Conservation (phyloP, 2,888 invertebrate genomes). For the Meteorus colon region DNA sequence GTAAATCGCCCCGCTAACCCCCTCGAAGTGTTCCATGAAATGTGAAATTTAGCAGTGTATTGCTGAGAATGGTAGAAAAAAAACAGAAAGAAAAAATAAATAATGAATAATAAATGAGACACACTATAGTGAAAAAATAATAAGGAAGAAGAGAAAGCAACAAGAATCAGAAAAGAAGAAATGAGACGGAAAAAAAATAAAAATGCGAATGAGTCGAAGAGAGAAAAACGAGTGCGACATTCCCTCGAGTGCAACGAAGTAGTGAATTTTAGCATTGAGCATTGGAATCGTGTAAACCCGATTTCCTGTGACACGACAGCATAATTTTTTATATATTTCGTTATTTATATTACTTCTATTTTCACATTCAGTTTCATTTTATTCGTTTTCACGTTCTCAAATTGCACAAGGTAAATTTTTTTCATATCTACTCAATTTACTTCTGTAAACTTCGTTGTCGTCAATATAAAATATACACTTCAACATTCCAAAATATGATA, state of each 20-base stretch:
- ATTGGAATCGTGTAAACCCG: conserved; percentile 32
- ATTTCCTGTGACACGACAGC: conserved; percentile 26
- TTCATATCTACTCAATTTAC: too few species aligned
- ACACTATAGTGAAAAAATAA: neutral
- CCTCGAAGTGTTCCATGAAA: conserved; percentile 23
- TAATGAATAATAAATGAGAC: conserved; percentile 2
- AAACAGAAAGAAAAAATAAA: neutral
- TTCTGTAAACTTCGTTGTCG: neutral
- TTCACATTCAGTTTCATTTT: neutral
- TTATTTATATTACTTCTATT: conserved; percentile 5
- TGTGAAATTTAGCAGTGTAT: conserved; percentile 34
- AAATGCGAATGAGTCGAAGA: conserved; percentile 4
- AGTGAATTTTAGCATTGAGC: conserved; percentile 23
- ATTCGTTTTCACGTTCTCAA: neutral
- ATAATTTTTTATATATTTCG: neutral
- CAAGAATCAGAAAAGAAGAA: neutral
- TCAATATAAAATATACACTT: neutral
- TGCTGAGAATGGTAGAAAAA: conserved; percentile 7
- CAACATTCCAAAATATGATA: too few species aligned
- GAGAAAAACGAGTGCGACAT: conserved; percentile 22
- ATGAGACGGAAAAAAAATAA: neutral
- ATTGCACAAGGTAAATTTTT: conserved; percentile 12
- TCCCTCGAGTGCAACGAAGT: conserved; percentile 27
- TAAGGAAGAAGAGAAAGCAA: neutral
- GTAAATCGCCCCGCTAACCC: neutral